Base-by-base conservation (phyloP, 2,888 invertebrate species). In the Sclerodermus sp. region DNA sequence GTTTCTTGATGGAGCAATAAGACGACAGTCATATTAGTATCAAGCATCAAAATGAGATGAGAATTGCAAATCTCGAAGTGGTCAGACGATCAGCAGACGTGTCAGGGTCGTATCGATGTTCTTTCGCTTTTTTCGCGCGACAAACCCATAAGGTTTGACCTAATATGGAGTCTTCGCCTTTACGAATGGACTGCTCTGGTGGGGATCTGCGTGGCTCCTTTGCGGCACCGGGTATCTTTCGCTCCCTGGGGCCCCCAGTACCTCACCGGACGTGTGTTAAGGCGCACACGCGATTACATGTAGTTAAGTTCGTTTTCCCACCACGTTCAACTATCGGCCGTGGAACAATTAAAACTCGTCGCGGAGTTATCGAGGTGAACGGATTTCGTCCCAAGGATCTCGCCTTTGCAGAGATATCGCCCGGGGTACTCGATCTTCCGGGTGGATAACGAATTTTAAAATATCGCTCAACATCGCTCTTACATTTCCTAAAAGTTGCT, bases 131-230 rank as follows among this genome's bases (percentile, higher is more conserved):
- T 62, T 67, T 61, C 48, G 49, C 67, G 69, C 70, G 70, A 74
- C 73, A 76, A 76, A 71, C 67, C 69, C 71, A 73, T 70, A 73
- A 73, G 74, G 75, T 75, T 78, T 78, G 70, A 71, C 77, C 77
- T 77, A 78, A 78, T 78, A 78, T 76, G 77, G 77, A 65, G 68
- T 57, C 62, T 60, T 62, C 56, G 55, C 59, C 55, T 60, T 66
- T 62, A 64, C 66, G 64, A 70, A 70, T 68, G 64, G 60, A 55
- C 42, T 40, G 50, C 49, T 29, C 53, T 67, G 68, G 69, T 66
- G 71, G 72, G 70, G 72, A 67, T 68, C 66, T 49, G 63, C 60
- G 57, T 50, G 54, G 59, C 62, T 67, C 64, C 67, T 68, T 65
- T 64, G 66, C 9, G 60, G 64, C 59, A 64, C 50, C 60, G 56